phyloP scores from a whole-genome alignment of 2,797 vertebrate species.

The Tolypeutes matacus region DNA sequence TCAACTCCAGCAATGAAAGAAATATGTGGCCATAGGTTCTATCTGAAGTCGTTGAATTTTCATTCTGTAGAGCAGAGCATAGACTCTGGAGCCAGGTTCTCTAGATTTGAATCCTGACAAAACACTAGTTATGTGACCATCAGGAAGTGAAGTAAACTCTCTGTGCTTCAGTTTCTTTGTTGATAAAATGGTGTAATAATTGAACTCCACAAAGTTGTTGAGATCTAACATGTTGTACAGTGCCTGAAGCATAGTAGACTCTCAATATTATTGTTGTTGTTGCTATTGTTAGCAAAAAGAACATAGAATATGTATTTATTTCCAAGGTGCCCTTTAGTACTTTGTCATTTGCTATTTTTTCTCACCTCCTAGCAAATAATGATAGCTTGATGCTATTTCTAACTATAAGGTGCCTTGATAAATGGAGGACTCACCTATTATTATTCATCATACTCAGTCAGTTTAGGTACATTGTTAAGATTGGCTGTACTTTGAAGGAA shows the following conservation, averaged over 20 bases:
- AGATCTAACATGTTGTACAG: not conserved
- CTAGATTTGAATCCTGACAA: not conserved
- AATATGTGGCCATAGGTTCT: not conserved
- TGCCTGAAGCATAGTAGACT: not conserved
- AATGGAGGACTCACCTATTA: not conserved
- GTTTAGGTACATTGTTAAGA: not conserved
- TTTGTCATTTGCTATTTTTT: constrained; percentile 16
- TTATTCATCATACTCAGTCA: not conserved
- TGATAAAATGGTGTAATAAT: constrained; percentile 20
- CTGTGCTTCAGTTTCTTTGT: not conserved
- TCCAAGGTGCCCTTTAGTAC: not conserved
- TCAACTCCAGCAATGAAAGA: not conserved
- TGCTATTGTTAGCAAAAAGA: constrained; percentile 47
- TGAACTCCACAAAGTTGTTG: constrained; percentile 23
- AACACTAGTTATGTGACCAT: not conserved
- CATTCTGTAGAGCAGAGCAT: not conserved
- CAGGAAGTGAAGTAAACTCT: not conserved
- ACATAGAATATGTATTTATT: not conserved
- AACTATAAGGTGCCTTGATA: not conserved
- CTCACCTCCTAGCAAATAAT: constrained; percentile 17
- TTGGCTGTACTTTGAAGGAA: not conserved
- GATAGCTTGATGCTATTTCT: not conserved
- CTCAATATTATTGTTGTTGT: not conserved
- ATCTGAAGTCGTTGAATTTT: too few relatives aligned
- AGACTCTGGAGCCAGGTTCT: not conserved